Conservation (phyloP, 2,113 vertebrate species). For the Gasterosteus aculeatus region DNA sequence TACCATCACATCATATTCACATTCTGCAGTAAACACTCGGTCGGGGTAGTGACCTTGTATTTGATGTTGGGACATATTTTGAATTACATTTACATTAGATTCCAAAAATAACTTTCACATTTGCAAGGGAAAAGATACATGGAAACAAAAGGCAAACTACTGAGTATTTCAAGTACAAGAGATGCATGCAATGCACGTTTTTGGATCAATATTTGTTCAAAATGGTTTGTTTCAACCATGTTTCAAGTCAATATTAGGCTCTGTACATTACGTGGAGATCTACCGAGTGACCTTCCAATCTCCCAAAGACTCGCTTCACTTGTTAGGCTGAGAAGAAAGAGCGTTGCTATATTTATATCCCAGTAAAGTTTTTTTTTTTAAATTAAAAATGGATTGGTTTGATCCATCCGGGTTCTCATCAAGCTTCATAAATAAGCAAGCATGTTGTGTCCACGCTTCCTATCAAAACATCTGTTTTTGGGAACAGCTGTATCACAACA, state of each 20-base stretch:
- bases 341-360: conserved; percentile 48
- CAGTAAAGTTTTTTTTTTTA: conserved; percentile 23
- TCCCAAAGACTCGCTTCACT: conserved; percentile 1
- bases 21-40: conserved; percentile 5
- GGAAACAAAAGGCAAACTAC: not conserved
- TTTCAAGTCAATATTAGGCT: conserved; percentile 28
- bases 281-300: conserved; percentile 5
- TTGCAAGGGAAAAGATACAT: conserved; percentile 5
- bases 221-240: conserved; percentile 21
- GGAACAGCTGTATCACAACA: conserved; percentile 9
- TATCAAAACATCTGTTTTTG: conserved; percentile 38
- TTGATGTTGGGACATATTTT: not conserved
- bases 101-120: not conserved
- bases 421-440: conserved; percentile 64
- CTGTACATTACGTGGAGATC: conserved; percentile 12
- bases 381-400: conserved; percentile 62
- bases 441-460: conserved; percentile 11
- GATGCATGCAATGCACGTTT: not conserved
- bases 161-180: not conserved
- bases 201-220: conserved; percentile 25
- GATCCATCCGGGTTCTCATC: conserved; percentile 62
- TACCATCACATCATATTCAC: conserved; percentile 6
- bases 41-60: not conserved
- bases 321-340: conserved; percentile 18
- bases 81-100: not conserved